Conservation (phyloP, 1,140 invertebrate genomes). For the Meloidogyne floridensis region DNA sequence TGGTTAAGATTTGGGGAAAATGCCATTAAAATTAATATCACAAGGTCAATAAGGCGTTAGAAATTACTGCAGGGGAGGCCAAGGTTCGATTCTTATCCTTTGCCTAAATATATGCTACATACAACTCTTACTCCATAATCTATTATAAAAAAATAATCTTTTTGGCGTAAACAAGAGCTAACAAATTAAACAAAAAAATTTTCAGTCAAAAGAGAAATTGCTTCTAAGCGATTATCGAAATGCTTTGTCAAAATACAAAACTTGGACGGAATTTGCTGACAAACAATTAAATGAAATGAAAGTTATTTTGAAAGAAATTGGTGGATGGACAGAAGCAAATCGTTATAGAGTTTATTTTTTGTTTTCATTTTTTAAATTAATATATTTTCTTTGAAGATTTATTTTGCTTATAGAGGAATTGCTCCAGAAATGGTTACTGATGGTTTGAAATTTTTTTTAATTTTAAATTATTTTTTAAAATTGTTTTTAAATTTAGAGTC, state of each 20-base stretch:
- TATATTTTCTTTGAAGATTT: conserved; percentile 29
- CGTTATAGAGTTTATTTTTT: conserved; percentile 34
- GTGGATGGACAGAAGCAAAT: conserved; percentile 42
- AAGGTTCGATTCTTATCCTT: too few relatives aligned
- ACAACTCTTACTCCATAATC: too few relatives aligned
- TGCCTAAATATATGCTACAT: too few relatives aligned
- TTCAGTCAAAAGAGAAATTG: conserved; percentile 31
- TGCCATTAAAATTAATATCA: too few relatives aligned
- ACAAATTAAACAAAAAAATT: not conserved
- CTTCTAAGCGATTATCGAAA: conserved; percentile 31
- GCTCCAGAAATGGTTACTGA: conserved; percentile 19
- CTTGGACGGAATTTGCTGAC: conserved; percentile 35
- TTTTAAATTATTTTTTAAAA: not conserved
- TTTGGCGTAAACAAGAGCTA: too few relatives aligned
- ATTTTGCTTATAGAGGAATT: conserved; percentile 35
- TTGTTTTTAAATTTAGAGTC: conserved; percentile 21
- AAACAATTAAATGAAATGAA: conserved; percentile 37
- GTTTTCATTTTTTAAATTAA: not conserved
- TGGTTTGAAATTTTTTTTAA: conserved; percentile 15
- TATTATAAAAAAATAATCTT: too few relatives aligned
- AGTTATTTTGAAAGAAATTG: conserved; percentile 31
- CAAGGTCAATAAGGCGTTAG: too few relatives aligned
- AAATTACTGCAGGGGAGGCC: too few relatives aligned
- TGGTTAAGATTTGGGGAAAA: too few relatives aligned
- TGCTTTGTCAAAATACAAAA: conserved; percentile 33